Conservation (phyloP, 2,113 vertebrate genomes). For the Colaptes auratus region DNA sequence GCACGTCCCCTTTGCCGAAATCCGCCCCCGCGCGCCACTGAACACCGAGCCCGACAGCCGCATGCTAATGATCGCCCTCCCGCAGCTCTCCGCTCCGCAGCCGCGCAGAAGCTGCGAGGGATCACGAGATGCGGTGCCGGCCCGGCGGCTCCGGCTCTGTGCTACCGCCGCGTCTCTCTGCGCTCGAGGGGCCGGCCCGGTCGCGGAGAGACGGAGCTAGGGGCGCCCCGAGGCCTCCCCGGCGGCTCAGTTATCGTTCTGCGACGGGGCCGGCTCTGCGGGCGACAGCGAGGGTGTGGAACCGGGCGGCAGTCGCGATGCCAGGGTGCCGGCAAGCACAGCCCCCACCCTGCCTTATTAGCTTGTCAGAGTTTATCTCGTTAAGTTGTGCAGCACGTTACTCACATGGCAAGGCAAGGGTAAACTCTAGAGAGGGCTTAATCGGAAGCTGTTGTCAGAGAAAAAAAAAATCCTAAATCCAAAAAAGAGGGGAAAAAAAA, state of each 20-base stretch:
- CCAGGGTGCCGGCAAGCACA: background rate
- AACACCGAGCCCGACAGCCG: background rate
- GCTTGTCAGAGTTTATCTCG: conserved; percentile 41
- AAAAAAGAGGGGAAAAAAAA: background rate
- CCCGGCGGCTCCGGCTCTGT: background rate
- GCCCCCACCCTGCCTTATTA: background rate
- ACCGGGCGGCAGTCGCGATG: background rate
- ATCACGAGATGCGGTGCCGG: background rate
- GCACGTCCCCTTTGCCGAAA: background rate
- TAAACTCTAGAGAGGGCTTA: conserved; percentile 77
- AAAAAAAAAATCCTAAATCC: background rate
- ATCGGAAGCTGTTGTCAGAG: conserved; percentile 63
- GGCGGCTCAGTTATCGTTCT: background rate
- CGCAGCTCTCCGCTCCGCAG: background rate
- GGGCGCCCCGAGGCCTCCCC: background rate
- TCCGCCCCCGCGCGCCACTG: background rate
- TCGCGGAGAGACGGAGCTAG: background rate
- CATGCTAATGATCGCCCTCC: background rate
- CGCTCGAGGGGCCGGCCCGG: background rate
- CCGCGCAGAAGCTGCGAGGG: background rate
- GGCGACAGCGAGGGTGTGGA: background rate
- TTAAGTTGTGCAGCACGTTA: conserved; percentile 56
- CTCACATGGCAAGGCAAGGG: conserved; percentile 63
- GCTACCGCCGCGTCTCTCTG: background rate
- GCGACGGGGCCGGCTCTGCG: background rate